phyloP scores from a whole-genome alignment of 1,140 invertebrate species.

The Drosophila athabasca region DNA sequence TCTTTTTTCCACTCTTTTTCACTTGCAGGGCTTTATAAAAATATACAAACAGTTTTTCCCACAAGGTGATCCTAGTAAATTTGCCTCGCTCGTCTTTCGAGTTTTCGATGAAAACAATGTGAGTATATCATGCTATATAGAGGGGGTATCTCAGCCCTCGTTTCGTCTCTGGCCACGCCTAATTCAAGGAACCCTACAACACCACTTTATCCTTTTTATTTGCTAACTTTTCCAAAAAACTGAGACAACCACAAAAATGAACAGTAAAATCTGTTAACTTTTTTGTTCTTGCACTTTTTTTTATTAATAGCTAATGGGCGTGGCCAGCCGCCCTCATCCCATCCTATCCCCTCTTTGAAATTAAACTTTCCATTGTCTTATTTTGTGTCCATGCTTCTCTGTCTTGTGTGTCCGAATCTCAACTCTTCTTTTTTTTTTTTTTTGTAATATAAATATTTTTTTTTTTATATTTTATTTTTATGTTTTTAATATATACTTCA shows the following conservation, averaged over 20 bases:
- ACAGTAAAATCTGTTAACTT: slow-evolving; percentile 1
- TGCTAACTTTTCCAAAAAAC: slow-evolving; percentile 24
- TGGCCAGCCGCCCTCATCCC: slow-evolving; percentile 14
- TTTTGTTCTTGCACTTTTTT: slow-evolving; percentile 32
- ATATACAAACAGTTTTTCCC: slow-evolving; percentile 99
- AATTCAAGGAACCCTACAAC: not conserved
- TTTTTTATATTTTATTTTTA: slow-evolving; percentile 5
- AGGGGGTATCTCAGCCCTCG: not conserved
- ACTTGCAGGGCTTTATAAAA: slow-evolving; percentile 97
- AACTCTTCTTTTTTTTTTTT: slow-evolving; percentile 12
- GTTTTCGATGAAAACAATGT: slow-evolving; percentile 99
- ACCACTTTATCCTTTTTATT: not conserved
- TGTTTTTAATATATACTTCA: slow-evolving; percentile 79
- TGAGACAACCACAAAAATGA: slow-evolving; percentile 34
- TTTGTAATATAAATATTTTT: not conserved
- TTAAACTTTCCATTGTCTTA: too few relatives aligned
- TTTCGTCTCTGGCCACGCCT: slow-evolving; percentile 19
- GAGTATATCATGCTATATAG: slow-evolving; percentile 84
- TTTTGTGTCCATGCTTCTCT: too few relatives aligned
- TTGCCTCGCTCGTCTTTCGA: slow-evolving; percentile 97
- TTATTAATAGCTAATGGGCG: slow-evolving; percentile 65
- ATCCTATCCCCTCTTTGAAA: not conserved
- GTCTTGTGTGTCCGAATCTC: slow-evolving; percentile 9
- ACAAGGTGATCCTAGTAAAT: slow-evolving; percentile 98
- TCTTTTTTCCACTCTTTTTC: slow-evolving; percentile 1